Conservation (phyloP, 1,140 invertebrate genomes). For the Bombus polaris region DNA sequence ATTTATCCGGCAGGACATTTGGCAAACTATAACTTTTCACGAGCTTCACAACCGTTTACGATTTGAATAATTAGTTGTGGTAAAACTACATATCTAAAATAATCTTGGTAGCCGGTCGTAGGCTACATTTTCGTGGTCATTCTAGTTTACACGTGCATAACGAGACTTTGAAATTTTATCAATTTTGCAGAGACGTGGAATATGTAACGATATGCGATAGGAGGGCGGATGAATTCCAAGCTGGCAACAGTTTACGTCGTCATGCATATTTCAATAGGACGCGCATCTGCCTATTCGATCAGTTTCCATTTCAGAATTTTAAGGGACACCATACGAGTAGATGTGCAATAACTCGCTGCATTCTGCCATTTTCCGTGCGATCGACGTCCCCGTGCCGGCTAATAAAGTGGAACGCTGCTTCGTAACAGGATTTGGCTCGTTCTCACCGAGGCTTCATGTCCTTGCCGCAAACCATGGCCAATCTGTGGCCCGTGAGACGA, state of each 20-base stretch:
- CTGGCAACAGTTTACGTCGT: neutral
- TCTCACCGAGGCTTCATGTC: too few relatives aligned
- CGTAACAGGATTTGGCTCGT: neutral
- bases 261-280: constrained; percentile 5
- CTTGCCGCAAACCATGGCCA: neutral
- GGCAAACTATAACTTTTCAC: neutral
- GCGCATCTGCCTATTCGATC: neutral
- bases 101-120: neutral
- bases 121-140: neutral
- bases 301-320: neutral
- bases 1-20: too few relatives aligned
- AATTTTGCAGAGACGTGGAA: neutral
- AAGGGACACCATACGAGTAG: neutral
- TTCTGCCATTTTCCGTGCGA: neutral
- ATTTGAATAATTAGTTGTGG: neutral
- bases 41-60: neutral
- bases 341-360: neutral
- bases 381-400: neutral
- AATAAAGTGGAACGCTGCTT: neutral
- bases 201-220: neutral
- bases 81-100: too few relatives aligned
- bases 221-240: neutral
- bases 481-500: neutral
- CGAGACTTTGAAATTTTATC: constrained; percentile 1
- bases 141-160: neutral